Evolutionary conservation across 1,140 invertebrate genomes (phyloP).

Genomic region (Saccostrea echinata): DNA sequence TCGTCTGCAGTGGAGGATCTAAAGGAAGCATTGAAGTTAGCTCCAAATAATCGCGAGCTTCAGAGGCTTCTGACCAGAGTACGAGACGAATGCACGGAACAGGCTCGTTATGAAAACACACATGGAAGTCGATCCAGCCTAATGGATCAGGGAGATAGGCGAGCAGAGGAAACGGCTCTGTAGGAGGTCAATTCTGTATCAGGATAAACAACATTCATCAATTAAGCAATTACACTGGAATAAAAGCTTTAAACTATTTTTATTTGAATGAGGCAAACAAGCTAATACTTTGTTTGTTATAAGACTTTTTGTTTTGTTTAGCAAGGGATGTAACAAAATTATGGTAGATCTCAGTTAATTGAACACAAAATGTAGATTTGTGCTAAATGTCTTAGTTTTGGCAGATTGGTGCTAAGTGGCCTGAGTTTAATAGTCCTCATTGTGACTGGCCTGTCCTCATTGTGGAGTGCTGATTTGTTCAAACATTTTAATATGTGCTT

Average conservation of each 20-base stretch:
- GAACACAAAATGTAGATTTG: not conserved
- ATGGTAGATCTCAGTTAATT: not conserved
- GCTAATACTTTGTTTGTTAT: not conserved
- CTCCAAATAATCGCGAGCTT: slow-evolving; percentile 86
- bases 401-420: not conserved
- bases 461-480: slow-evolving; percentile 3
- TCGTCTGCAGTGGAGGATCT: slow-evolving; percentile 85
- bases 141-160: slow-evolving; percentile 42
- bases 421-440: too few species aligned
- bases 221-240: not conserved
- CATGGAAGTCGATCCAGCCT: slow-evolving; percentile 48
- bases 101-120: slow-evolving; percentile 69
- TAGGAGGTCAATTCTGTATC: not conserved
- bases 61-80: slow-evolving; percentile 84
- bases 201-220: not conserved
- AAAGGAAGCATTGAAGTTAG: slow-evolving; percentile 85
- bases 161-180: slow-evolving; percentile 54
- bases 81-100: slow-evolving; percentile 83
- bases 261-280: not conserved
- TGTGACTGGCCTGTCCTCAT: not conserved
- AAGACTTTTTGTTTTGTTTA: not conserved
- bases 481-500: not conserved
- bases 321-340: not conserved
- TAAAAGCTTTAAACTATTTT: not conserved
- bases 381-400: not conserved